A percentile compares a stretch with the other conserved stretches of the same genome.
These are phyloP conservation scores for Bellardia bayeri DNA, from an alignment of 2,888 invertebrate genomes.

Conservation along the genomic window DNA sequence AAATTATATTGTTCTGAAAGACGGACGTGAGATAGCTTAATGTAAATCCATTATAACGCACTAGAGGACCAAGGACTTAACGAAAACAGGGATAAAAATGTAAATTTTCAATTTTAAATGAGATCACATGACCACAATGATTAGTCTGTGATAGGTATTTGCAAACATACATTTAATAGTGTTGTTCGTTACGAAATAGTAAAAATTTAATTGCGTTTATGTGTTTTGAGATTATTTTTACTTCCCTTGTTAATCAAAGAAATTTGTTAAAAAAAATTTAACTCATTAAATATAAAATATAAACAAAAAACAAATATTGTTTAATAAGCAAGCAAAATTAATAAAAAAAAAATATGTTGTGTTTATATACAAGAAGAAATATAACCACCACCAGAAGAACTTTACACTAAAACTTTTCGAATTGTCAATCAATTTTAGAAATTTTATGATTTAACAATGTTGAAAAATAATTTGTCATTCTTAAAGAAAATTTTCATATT, in stretches of 20 bases:
- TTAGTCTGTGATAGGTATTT: no score
- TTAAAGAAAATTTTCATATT: neutral
- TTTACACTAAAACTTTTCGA: constrained; percentile 27
- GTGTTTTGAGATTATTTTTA: neutral
- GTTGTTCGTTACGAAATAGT: no score
- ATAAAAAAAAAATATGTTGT: constrained; percentile 41
- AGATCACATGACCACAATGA: no score
- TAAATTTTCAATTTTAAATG: no score
- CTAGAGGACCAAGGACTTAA: no score
- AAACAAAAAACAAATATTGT: constrained; percentile 34
- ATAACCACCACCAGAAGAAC: constrained; percentile 71
- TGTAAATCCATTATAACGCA: no score
- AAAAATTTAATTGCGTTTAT: no score
- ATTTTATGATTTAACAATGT: neutral
- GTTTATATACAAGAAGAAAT: constrained; percentile 54
- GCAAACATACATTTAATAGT: no score
- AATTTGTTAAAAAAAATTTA: neutral
- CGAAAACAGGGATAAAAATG: no score
- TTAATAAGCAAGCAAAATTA: constrained; percentile 67
- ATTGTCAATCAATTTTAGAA: neutral
- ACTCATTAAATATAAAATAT: neutral
- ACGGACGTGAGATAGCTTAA: no score
- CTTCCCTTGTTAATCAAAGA: constrained; percentile 18
- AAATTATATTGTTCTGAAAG: no score
- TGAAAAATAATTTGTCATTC: neutral